Conservation (phyloP, 1,140 invertebrate species). For the Mamestra configurata region DNA sequence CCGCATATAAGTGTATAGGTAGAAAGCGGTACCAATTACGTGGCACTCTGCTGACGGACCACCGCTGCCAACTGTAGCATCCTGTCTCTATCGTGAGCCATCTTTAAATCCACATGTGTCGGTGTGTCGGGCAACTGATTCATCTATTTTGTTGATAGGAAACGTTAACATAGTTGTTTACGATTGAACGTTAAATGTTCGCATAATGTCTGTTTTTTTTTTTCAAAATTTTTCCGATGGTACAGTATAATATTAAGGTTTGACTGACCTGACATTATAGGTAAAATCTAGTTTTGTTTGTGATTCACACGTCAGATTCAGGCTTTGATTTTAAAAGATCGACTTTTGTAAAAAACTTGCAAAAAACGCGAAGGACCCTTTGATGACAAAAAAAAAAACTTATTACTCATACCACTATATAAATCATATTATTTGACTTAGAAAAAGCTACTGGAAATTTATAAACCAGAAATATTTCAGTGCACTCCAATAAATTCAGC, state of each 20-base stretch:
- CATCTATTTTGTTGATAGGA: conserved; percentile 4
- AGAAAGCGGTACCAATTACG: conserved; percentile 83
- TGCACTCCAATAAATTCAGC: background rate
- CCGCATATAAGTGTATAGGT: conserved; percentile 54
- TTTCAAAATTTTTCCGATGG: no score
- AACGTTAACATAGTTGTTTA: background rate
- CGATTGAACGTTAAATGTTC: no score
- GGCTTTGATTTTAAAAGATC: no score
- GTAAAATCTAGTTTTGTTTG: no score
- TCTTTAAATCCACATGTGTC: conserved; percentile 18
- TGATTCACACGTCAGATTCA: no score
- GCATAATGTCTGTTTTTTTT: no score
- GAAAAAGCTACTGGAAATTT: background rate
- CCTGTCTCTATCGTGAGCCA: conserved; percentile 7
- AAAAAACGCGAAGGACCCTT: no score
- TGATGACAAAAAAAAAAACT: no score
- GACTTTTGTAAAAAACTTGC: no score
- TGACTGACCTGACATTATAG: no score
- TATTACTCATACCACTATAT: background rate
- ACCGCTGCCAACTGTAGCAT: conserved; percentile 51
- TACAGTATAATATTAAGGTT: no score
- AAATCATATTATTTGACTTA: background rate
- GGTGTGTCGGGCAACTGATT: background rate
- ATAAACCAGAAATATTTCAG: background rate
- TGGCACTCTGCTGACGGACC: conserved; percentile 59